Percentiles rank a stretch among this genome's conserved stretches.
phyloP scores from a whole-genome alignment of 2,113 vertebrate species.

The Motacilla tschutschensis region DNA sequence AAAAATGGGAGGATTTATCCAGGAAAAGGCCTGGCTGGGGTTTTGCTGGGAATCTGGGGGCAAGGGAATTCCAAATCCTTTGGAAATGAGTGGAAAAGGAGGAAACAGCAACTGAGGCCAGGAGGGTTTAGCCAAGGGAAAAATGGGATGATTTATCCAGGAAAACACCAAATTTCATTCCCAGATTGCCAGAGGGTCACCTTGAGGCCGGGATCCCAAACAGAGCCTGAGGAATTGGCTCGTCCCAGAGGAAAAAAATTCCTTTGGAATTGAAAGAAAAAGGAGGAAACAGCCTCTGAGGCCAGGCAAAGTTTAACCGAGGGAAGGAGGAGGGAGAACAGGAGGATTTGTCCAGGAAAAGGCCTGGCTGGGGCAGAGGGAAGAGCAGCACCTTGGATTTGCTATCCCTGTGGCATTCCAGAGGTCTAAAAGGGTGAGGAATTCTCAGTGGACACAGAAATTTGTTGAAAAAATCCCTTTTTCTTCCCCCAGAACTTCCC shows the following conservation, averaged over 20 bases:
- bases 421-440: not conserved
- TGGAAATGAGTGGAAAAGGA: not conserved
- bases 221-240: not conserved
- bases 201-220: not conserved
- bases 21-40: not conserved
- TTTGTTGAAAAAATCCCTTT: not conserved
- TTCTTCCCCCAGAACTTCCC: not conserved
- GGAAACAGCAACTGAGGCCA: too few species aligned
- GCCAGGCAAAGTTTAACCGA: too few species aligned
- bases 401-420: fast-evolving
- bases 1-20: not conserved
- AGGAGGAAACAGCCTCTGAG: not conserved
- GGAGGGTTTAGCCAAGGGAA: not conserved
- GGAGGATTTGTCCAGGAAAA: not conserved
- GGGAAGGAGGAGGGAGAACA: fast-evolving
- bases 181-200: not conserved
- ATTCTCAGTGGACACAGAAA: fast-evolving
- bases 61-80: not conserved
- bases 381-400: not conserved
- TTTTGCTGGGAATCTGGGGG: not conserved
- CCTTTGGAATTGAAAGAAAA: not conserved
- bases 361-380: fast-evolving
- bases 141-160: not conserved
- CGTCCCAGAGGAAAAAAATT: not conserved
- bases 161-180: not conserved